Percentiles rank a stretch among this genome's conserved stretches.
These are phyloP conservation scores for Ennomos fuscantarius DNA, from an alignment of 2,888 invertebrate genomes.

Conservation along the genomic window DNA sequence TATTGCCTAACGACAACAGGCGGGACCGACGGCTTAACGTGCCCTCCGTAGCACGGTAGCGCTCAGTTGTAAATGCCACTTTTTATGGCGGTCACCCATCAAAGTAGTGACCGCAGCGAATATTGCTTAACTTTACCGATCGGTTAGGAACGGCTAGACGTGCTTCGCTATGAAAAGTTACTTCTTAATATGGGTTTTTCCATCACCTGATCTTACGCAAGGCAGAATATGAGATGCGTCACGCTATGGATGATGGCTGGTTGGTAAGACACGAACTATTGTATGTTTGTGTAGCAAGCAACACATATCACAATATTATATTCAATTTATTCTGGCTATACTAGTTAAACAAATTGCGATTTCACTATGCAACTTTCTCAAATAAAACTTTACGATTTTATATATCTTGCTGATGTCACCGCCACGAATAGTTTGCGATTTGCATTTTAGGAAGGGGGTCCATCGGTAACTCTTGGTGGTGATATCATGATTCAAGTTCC, in stretches of 20 bases:
- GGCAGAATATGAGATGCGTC: conserved; percentile 10
- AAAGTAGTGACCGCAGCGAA: too few relatives aligned
- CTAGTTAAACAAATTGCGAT: conserved; percentile 3
- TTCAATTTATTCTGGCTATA: conserved; percentile 4
- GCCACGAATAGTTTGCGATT: conserved; percentile 25
- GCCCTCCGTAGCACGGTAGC: too few relatives aligned
- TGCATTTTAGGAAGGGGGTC: conserved; percentile 11
- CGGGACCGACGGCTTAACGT: too few relatives aligned
- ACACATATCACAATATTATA: too few relatives aligned
- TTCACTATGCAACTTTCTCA: conserved; percentile 22
- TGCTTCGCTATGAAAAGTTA: neutral
- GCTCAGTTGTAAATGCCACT: too few relatives aligned
- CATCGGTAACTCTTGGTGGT: conserved; percentile 8
- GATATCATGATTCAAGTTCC: conserved; percentile 9
- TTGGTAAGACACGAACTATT: conserved; percentile 5
- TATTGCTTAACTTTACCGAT: too few relatives aligned
- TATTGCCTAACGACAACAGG: too few relatives aligned
- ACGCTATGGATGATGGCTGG: conserved; percentile 4
- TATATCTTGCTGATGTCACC: conserved; percentile 50
- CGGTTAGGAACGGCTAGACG: too few relatives aligned
- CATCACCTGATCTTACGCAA: conserved; percentile 35
- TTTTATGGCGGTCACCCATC: too few relatives aligned
- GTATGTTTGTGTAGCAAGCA: too few relatives aligned
- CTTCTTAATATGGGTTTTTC: conserved; percentile 32
- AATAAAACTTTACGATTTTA: conserved; percentile 14